These are phyloP conservation scores for Helicorthomorpha holstii DNA, from an alignment of 1,140 invertebrate species.

Conservation along the genomic window DNA sequence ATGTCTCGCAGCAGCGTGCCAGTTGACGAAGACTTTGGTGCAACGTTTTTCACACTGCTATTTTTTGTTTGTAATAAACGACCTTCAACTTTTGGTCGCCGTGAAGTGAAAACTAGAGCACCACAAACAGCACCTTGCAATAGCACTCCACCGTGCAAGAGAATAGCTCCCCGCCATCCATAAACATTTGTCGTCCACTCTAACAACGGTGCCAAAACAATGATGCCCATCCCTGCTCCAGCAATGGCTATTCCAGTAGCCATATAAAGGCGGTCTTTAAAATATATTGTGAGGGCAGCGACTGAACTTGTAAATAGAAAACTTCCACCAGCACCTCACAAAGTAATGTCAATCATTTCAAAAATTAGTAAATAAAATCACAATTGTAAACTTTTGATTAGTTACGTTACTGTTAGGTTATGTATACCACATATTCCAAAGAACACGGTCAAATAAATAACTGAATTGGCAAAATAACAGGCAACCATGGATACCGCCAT, in stretches of 20 bases:
- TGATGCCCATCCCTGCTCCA: conserved; percentile 28
- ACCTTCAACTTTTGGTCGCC: too few relatives aligned
- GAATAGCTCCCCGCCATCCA: conserved; percentile 30
- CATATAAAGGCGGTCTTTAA: conserved; percentile 30
- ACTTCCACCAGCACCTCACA: conserved; percentile 32
- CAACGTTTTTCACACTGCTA: too few relatives aligned
- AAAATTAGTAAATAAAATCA: background rate
- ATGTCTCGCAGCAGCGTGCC: too few relatives aligned
- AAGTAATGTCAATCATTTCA: background rate
- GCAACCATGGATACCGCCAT: too few relatives aligned
- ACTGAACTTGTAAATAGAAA: conserved; percentile 33
- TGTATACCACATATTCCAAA: background rate
- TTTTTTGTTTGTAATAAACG: too few relatives aligned
- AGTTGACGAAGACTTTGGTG: too few relatives aligned
- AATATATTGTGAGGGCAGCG: conserved; percentile 33
- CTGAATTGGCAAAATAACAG: background rate
- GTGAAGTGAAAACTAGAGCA: background rate
- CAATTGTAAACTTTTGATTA: background rate
- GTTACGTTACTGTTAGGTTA: background rate
- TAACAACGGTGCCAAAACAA: conserved; percentile 20
- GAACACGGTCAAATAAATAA: background rate
- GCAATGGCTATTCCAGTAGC: conserved; percentile 35
- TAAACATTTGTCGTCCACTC: conserved; percentile 24
- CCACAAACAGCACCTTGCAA: conserved; percentile 16
- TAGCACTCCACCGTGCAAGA: conserved; percentile 22